A percentile compares a stretch with the other conserved stretches of the same genome.
Conservation (phyloP, 2,888 invertebrate genomes). For the Trichogramma evanescens region DNA sequence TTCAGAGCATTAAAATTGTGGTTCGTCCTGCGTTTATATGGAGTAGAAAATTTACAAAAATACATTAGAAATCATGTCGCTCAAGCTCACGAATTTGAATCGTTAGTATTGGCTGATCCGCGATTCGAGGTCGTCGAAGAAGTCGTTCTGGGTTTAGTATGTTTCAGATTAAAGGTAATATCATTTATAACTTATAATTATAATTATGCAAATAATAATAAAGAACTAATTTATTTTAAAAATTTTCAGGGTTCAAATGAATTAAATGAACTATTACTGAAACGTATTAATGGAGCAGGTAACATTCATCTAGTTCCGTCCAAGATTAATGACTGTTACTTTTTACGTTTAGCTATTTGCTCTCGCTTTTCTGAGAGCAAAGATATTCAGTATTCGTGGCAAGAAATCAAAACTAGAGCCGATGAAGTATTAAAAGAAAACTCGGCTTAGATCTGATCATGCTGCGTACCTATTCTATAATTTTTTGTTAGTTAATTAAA, state of each 20-base stretch:
- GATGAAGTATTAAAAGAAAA: conserved; percentile 57
- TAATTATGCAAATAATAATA: not conserved
- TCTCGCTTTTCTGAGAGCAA: conserved; percentile 73
- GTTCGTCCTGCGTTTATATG: conserved; percentile 89
- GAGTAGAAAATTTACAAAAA: conserved; percentile 78
- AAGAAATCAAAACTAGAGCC: conserved; percentile 71
- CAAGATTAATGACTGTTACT: conserved; percentile 74
- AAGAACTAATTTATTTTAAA: not conserved
- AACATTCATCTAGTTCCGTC: conserved; percentile 90
- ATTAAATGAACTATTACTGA: conserved; percentile 71
- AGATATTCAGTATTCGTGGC: conserved; percentile 82
- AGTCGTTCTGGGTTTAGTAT: conserved; percentile 90
- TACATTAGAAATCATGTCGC: conserved; percentile 79
- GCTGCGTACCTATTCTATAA: too few relatives aligned
- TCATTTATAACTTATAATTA: not conserved
- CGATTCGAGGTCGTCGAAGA: conserved; percentile 86
- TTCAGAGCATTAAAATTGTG: conserved; percentile 90
- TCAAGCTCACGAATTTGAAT: conserved; percentile 82
- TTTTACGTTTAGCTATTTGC: conserved; percentile 84
- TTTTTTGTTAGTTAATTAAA: too few relatives aligned
- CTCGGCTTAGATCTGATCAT: conserved; percentile 19
- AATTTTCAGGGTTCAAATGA: conserved; percentile 64
- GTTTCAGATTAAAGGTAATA: conserved; percentile 79
- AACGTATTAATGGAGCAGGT: conserved; percentile 80
- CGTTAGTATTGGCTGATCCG: conserved; percentile 65